Percentiles rank a stretch among this genome's conserved stretches.
Evolutionary conservation across 2,888 invertebrate species (phyloP).

Genomic region (Stenotaenia linearis): DNA sequence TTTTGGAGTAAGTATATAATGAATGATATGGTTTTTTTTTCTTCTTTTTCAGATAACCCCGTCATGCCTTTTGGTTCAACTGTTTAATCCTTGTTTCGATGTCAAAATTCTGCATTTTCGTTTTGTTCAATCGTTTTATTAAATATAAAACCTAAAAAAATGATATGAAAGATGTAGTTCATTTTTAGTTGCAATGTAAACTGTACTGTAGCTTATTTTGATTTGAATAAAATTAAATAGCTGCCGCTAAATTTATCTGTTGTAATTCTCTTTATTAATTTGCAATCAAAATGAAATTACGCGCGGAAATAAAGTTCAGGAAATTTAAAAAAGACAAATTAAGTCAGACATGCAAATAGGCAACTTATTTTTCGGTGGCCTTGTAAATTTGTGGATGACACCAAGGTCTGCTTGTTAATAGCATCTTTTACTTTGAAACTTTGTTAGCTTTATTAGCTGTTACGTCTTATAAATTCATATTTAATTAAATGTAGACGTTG

Average conservation of each 20-base stretch:
- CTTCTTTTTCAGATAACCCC: neutral
- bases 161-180: too few species aligned
- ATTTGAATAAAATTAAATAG: neutral
- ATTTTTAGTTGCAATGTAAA: neutral
- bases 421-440: neutral
- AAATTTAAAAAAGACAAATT: neutral
- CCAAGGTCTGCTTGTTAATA: neutral
- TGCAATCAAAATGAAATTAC: neutral
- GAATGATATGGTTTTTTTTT: too few species aligned
- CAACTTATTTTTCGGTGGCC: neutral
- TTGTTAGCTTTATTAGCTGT: neutral
- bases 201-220: neutral
- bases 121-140: neutral
- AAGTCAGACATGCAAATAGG: neutral
- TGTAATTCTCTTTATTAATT: neutral
- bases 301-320: neutral
- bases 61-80: constrained; percentile 1
- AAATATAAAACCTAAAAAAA: neutral
- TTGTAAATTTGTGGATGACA: neutral
- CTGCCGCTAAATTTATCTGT: neutral
- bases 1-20: neutral
- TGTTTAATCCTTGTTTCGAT: neutral
- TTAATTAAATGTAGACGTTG: neutral
- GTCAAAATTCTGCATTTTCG: neutral
- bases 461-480: neutral